A percentile compares a stretch with the other conserved stretches of the same genome.
phyloP scores from a whole-genome alignment of 2,888 invertebrate genomes.

The Clusia tigrina region DNA sequence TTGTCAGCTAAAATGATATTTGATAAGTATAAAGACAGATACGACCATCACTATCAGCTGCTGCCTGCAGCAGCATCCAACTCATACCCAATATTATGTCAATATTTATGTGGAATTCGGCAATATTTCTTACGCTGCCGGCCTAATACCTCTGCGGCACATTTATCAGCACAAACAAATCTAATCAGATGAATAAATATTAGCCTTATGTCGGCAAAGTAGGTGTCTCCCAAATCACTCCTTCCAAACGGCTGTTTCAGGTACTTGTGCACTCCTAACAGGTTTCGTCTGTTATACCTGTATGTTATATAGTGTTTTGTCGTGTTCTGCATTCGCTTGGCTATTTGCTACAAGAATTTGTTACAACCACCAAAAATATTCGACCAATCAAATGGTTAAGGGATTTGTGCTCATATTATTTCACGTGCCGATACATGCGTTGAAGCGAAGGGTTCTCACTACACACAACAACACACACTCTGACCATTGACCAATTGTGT shows the following conservation, averaged over 20 bases:
- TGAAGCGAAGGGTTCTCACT: background rate
- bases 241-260: no score
- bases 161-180: background rate
- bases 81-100: background rate
- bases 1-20: slow-evolving; percentile 12
- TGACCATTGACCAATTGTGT: slow-evolving; percentile 19
- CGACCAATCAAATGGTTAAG: slow-evolving; percentile 16
- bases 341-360: slow-evolving; percentile 3
- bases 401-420: background rate
- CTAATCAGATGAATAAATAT: slow-evolving; percentile 2
- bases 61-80: slow-evolving; percentile 14
- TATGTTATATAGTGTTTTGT: background rate
- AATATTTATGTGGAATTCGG: slow-evolving; percentile 4
- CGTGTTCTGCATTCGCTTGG: slow-evolving; percentile 1
- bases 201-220: background rate
- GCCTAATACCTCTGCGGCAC: background rate
- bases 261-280: background rate
- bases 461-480: background rate
- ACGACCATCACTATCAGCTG: slow-evolving; percentile 23
- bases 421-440: slow-evolving; percentile 9
- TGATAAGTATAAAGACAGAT: background rate
- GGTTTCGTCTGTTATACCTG: background rate
- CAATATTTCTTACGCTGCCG: background rate
- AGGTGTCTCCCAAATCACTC: background rate
- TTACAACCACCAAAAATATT: slow-evolving; percentile 27